phyloP scores from a whole-genome alignment of 2,888 invertebrate species.

The Eulithis prunata region DNA sequence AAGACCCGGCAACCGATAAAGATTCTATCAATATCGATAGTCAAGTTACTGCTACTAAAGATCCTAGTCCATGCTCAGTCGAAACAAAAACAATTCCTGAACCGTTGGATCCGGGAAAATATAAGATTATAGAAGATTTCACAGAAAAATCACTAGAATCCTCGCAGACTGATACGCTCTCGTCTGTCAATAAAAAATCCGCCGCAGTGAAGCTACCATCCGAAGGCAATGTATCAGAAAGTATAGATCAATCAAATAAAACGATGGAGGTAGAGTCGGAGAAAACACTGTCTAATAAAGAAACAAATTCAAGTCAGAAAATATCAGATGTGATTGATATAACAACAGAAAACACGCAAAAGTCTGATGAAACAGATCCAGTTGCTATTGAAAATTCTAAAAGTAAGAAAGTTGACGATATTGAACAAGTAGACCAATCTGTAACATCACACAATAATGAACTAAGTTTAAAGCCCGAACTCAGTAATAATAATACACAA shows the following conservation, averaged over 20 bases:
- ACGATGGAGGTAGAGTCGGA: neutral
- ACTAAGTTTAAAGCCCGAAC: neutral
- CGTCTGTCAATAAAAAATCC: neutral
- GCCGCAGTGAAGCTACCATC: neutral
- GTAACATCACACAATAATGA: neutral
- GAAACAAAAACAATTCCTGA: neutral
- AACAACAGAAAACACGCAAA: conserved; percentile 1
- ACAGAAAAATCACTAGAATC: neutral
- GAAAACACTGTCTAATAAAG: neutral
- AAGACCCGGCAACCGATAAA: neutral
- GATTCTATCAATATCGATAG: neutral
- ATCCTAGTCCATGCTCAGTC: neutral
- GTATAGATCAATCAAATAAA: neutral
- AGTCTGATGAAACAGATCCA: neutral
- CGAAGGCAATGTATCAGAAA: neutral
- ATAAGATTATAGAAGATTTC: neutral
- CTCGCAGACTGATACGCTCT: neutral
- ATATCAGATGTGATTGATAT: neutral
- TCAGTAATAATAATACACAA: neutral
- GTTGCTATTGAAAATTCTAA: neutral
- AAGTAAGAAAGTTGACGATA: neutral
- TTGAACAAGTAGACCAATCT: neutral
- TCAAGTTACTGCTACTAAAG: neutral
- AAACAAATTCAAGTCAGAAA: conserved; percentile 1
- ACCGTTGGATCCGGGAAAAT: neutral